These are phyloP conservation scores for Rotaria socialis DNA, from an alignment of 2,888 invertebrate species.

Conservation along the genomic window DNA sequence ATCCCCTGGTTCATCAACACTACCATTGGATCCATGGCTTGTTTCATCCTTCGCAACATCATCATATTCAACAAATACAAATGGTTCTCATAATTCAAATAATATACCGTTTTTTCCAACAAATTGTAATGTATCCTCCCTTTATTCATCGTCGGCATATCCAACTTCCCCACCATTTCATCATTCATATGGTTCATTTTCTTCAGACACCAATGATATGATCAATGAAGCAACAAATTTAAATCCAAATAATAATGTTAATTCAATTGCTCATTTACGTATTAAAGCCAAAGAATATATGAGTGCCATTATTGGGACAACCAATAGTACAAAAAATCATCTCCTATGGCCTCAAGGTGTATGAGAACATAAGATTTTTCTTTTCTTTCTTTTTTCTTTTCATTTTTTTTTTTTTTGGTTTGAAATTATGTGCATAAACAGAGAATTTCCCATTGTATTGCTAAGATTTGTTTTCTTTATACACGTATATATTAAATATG, in stretches of 20 bases:
- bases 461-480: slow-evolving; percentile 1
- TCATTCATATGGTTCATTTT: background rate
- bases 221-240: background rate
- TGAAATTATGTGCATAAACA: background rate
- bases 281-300: slow-evolving; percentile 35
- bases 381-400: background rate
- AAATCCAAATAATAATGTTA: background rate
- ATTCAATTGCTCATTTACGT: slow-evolving; percentile 34
- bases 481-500: background rate
- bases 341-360: background rate
- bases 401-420: background rate
- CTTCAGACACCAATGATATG: background rate
- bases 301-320: slow-evolving; percentile 25
- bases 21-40: slow-evolving; percentile 2
- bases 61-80: background rate
- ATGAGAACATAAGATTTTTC: background rate
- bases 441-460: background rate
- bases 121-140: background rate
- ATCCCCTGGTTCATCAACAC: background rate
- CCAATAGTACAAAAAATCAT: background rate
- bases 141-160: background rate
- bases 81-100: background rate
- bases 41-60: background rate
- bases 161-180: background rate
- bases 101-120: background rate